Evolutionary conservation across 2,888 invertebrate species (phyloP), one percentile per base, ranked within the genome.

Genomic region (Mayetiola destructor): DNA sequence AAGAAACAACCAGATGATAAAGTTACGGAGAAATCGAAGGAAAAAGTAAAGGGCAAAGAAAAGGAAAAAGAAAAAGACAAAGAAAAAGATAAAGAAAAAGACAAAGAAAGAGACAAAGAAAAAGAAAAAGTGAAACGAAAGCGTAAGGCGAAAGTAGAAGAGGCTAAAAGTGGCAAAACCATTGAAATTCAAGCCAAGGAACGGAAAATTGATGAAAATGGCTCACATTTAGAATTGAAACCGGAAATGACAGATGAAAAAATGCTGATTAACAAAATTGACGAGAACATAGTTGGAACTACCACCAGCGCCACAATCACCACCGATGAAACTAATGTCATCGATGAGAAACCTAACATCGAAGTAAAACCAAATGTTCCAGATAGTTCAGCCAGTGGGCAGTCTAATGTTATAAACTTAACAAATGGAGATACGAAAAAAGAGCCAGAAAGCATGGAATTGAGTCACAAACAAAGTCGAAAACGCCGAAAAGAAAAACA

Each of bases 401-500:
- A 27, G 6, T n/a, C 5, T 16, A 10, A 68, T n/a, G 64, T 64
- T 20, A 59, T 60, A 57, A 42, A 60, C 62, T 52, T 66, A 66
- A 55, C 65, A n/a, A 27, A 27, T 2, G 48, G 16, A 48, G 9
- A n/a, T 27, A n/a, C 48, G 37, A 12, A 12, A 23, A 27, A 14
- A 42, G 12, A 23, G 16, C 4, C 27, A 14, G 20, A 3, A 8
- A 18, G 4, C 27, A 14, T 67, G 55, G 64, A 66, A 57, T 54
- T 27, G 63, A 62, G 32, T 20, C 64, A 77, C 59, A 80, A 80
- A 66, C 79, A 80, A 37, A 81, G 80, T 58, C 80, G 84, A 62
- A 83, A 84, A 65, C 74, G 83, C 9, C 76, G 84, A 64, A 78
- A 84, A 69, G 87, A 88, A 64, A 88, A 88, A 64, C 87, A 88